phyloP scores from a whole-genome alignment of 2,797 vertebrate species.

The Myotis pilosus region DNA sequence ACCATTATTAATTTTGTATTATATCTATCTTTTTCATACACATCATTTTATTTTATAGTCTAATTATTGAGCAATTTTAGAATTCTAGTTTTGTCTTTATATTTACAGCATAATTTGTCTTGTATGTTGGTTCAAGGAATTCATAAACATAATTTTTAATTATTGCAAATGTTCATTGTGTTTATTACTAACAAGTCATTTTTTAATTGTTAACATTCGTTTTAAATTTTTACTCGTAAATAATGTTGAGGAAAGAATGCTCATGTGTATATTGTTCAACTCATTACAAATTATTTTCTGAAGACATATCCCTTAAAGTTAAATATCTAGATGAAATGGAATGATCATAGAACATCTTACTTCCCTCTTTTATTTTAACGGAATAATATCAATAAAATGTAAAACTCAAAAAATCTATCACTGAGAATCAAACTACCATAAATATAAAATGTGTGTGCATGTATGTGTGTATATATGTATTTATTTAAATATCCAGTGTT shows the following conservation, averaged over 20 bases:
- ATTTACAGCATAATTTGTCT: neutral
- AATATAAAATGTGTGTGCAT: neutral
- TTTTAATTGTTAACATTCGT: neutral
- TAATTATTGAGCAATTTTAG: neutral
- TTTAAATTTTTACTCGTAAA: neutral
- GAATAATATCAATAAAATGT: neutral
- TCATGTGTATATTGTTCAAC: neutral
- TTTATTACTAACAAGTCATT: neutral
- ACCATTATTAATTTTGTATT: neutral
- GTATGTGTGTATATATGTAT: neutral
- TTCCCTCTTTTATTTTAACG: neutral
- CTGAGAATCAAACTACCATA: neutral
- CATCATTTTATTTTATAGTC: neutral
- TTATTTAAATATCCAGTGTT: neutral
- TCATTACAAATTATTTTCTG: slow-evolving; percentile 23
- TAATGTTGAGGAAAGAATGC: neutral
- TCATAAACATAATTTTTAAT: neutral
- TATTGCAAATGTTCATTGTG: neutral
- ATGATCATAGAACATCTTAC: neutral
- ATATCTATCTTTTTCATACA: neutral
- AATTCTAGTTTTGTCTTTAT: neutral
- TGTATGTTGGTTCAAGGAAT: neutral
- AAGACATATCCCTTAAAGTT: neutral
- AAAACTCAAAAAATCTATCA: neutral
- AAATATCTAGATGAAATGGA: neutral